phyloP scores from a whole-genome alignment of 1,140 invertebrate genomes.

The Zaprionus camerounensis region DNA sequence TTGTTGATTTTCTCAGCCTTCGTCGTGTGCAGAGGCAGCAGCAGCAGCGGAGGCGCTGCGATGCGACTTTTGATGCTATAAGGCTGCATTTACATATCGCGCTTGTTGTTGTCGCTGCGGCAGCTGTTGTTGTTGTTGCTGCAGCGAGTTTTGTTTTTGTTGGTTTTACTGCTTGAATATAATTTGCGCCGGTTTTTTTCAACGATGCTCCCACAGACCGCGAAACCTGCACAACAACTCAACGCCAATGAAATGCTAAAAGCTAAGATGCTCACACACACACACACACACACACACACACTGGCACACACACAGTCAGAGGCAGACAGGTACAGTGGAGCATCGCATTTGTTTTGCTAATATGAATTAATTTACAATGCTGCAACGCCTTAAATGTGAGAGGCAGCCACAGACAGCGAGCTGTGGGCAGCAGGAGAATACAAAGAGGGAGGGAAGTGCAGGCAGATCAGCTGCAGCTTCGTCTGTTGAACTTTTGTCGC shows the following conservation, averaged over 20 bases:
- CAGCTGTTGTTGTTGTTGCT: conserved; percentile 20
- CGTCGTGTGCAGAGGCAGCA: conserved; percentile 52
- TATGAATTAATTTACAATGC: conserved; percentile 82
- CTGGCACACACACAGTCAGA: conserved; percentile 34
- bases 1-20: conserved; percentile 81
- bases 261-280: conserved; percentile 55
- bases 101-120: conserved; percentile 19
- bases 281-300: conserved; percentile 24
- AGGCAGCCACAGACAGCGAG: neutral
- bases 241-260: conserved; percentile 78
- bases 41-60: conserved; percentile 5
- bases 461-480: conserved; percentile 45
- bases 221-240: conserved; percentile 77
- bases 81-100: conserved; percentile 45
- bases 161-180: conserved; percentile 50
- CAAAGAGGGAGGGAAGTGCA: conserved; percentile 11
- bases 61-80: conserved; percentile 48
- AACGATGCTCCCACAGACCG: conserved; percentile 75
- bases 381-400: conserved; percentile 55
- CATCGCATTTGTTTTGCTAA: conserved; percentile 79
- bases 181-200: conserved; percentile 71
- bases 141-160: conserved; percentile 17
- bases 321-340: conserved; percentile 27
- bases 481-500: conserved; percentile 79
- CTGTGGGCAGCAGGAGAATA: neutral